Conservation (phyloP, 1,140 invertebrate species). For the Cherax quadricarinatus region DNA sequence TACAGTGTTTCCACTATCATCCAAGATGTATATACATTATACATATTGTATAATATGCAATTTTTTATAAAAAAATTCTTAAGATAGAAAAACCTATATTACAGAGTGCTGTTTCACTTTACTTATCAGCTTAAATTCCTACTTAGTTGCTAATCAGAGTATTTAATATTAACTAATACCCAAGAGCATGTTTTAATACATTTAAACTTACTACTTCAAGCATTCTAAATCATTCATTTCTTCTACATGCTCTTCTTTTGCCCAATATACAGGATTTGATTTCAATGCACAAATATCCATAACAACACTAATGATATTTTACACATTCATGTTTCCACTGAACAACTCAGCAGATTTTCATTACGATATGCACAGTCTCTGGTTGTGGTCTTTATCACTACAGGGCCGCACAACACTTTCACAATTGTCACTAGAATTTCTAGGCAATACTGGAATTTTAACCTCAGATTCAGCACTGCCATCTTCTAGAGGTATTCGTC, state of each 20-base stretch:
- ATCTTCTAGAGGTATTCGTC: slow-evolving; percentile 1
- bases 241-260: neutral
- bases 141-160: neutral
- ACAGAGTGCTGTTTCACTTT: too few relatives aligned
- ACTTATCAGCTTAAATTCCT: neutral
- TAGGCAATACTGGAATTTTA: neutral
- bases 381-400: neutral
- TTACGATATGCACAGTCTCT: slow-evolving; percentile 12
- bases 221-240: neutral
- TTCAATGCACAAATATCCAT: neutral
- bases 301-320: neutral
- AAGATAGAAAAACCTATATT: too few relatives aligned
- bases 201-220: neutral
- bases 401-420: neutral
- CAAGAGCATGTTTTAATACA: neutral
- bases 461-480: neutral
- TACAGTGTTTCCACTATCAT: neutral
- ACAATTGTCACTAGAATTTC: neutral
- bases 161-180: neutral
- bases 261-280: neutral
- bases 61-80: neutral
- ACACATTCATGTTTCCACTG: neutral
- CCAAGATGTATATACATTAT: neutral
- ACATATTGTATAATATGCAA: neutral
- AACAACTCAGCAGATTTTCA: neutral